Conservation (phyloP, 2,797 vertebrate species). For the Denticeps clupeoides region DNA sequence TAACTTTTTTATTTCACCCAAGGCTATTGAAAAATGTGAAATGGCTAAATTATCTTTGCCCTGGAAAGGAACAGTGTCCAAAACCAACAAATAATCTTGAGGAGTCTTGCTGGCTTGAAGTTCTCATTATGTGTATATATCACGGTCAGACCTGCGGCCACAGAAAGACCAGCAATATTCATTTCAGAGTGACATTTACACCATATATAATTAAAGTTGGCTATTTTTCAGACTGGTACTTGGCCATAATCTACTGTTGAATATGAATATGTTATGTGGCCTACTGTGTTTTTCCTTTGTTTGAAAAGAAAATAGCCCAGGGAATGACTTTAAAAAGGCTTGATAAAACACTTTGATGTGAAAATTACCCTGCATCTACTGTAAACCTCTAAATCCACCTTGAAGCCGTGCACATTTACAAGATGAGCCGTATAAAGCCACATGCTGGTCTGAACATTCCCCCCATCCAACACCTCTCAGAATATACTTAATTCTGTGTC, state of each 20-base stretch:
- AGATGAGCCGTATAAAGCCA: no score
- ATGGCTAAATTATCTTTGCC: constrained; percentile 8
- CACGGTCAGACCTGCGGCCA: not conserved
- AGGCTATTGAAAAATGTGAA: constrained; percentile 17
- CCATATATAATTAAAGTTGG: not conserved
- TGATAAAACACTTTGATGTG: no score
- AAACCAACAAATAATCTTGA: constrained; percentile 17
- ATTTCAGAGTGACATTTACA: constrained; percentile 5
- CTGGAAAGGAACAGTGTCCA: constrained; percentile 16
- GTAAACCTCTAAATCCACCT: no score
- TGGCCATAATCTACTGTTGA: constrained; percentile 6
- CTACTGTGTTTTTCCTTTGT: no score
- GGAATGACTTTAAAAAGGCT: no score
- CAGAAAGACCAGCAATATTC: not conserved
- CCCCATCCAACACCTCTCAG: no score
- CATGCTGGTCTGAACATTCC: no score
- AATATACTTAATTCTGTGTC: no score
- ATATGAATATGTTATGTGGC: no score
- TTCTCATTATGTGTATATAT: constrained; percentile 16
- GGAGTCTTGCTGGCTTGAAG: constrained; percentile 1
- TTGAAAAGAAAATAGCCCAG: no score
- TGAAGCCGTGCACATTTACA: no score
- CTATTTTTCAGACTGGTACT: not conserved
- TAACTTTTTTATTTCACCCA: constrained; percentile 20
- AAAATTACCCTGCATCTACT: no score